Conservation (phyloP, 1,140 invertebrate genomes). For the Atopsyche davidsoni region DNA sequence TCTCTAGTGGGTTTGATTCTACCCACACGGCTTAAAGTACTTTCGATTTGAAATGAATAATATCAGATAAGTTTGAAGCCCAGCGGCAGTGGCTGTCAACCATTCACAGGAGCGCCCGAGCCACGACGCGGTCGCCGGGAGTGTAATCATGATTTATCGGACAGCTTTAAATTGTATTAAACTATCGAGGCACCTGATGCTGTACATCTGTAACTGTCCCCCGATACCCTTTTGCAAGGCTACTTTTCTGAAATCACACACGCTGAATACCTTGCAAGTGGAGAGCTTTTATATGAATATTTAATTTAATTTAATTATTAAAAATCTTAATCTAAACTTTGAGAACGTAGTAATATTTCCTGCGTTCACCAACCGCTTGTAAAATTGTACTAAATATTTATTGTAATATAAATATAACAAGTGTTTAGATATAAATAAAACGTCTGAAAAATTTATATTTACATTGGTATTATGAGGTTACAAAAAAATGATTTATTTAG, state of each 20-base stretch:
- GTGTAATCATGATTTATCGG: constrained; percentile 25
- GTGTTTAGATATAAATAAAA: too few relatives aligned
- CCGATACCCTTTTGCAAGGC: constrained; percentile 20
- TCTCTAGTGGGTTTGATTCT: background rate
- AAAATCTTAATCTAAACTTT: too few relatives aligned
- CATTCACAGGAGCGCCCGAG: constrained; percentile 7
- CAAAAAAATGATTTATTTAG: too few relatives aligned
- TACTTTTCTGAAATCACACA: constrained; percentile 11
- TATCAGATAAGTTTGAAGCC: background rate
- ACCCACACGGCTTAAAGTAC: background rate
- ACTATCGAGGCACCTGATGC: constrained; percentile 28
- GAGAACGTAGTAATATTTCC: too few relatives aligned
- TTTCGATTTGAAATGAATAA: background rate
- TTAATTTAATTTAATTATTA: too few relatives aligned
- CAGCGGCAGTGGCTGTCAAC: background rate
- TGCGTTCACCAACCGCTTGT: too few relatives aligned
- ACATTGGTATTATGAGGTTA: too few relatives aligned
- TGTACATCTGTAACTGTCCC: constrained; percentile 27
- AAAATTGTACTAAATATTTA: too few relatives aligned
- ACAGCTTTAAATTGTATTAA: constrained; percentile 26
- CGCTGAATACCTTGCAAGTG: background rate
- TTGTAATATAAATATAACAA: too few relatives aligned
- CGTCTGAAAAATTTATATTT: too few relatives aligned
- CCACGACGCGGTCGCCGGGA: background rate
- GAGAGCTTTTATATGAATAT: too few relatives aligned